A percentile compares a stretch with the other conserved stretches of the same genome.
Conservation (phyloP, 37 sponge, comb jelly and placozoan species). For the Amphimedon queenslandica region DNA sequence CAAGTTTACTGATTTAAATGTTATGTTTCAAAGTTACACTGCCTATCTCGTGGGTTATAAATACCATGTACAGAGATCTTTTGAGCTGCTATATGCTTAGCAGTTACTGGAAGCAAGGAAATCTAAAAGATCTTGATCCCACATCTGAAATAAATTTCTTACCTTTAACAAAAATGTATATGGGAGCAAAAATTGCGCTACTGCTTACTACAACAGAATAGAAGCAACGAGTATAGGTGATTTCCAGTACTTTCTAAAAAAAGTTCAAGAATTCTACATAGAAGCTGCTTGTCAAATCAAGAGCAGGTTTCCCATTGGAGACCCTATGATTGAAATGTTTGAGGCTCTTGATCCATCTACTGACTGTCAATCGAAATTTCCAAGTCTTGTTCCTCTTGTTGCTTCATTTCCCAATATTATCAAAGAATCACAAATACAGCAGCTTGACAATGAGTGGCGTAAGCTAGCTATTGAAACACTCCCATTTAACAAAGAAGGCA, state of each 20-base stretch:
- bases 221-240: background rate
- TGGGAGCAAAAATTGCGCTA: conserved; percentile 3
- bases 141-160: too few relatives aligned
- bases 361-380: background rate
- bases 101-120: too few relatives aligned
- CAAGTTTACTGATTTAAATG: too few relatives aligned
- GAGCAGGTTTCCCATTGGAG: background rate
- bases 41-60: too few relatives aligned
- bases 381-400: too few relatives aligned
- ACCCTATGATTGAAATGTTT: conserved; percentile 4
- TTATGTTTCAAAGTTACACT: too few relatives aligned
- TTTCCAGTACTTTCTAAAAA: background rate
- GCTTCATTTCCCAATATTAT: background rate
- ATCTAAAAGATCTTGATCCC: too few relatives aligned
- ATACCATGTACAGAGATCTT: too few relatives aligned
- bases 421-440: background rate
- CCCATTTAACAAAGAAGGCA: background rate
- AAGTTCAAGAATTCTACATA: conserved; percentile 9
- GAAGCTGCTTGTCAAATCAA: conserved; percentile 9
- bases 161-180: conserved; percentile 11
- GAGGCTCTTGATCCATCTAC: background rate
- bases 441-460: conserved; percentile 1
- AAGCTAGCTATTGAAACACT: too few relatives aligned
- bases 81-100: too few relatives aligned
- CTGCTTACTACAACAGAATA: background rate